These are phyloP conservation scores for Hoplostethus atlanticus DNA, from an alignment of 2,797 vertebrate genomes.

Conservation along the genomic window DNA sequence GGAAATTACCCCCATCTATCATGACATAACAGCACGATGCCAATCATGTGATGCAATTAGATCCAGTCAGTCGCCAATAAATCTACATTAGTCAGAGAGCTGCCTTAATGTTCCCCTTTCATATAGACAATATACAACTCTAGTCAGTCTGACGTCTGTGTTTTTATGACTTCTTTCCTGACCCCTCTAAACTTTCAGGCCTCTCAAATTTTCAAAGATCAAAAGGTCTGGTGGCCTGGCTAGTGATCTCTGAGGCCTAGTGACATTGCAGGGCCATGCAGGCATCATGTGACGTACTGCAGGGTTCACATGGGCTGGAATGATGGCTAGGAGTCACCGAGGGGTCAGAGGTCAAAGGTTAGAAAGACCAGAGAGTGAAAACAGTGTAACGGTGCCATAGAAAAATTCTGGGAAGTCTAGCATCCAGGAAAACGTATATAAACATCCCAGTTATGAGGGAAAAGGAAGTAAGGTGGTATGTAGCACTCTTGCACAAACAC, in stretches of 20 bases:
- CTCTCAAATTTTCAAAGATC: constrained; percentile 14
- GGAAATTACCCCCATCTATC: background rate
- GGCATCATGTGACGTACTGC: constrained; percentile 28
- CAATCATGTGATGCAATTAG: background rate
- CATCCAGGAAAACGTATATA: constrained; percentile 19
- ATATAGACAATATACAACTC: background rate
- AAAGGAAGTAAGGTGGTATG: background rate
- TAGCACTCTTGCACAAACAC: background rate
- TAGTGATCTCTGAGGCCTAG: constrained; percentile 17
- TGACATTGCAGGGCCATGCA: background rate
- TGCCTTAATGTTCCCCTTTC: background rate
- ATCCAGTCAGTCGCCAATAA: background rate
- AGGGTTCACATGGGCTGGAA: constrained; percentile 24
- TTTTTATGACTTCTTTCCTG: constrained; percentile 4
- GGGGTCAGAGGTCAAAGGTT: constrained; percentile 41
- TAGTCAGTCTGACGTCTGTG: background rate
- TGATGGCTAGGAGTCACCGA: constrained; percentile 3
- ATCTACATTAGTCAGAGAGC: background rate
- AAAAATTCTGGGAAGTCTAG: background rate
- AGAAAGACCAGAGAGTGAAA: constrained; percentile 16
- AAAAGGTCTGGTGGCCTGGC: background rate
- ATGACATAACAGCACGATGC: background rate
- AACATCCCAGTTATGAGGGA: constrained; percentile 2
- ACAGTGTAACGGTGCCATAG: background rate
- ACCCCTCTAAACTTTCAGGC: constrained; percentile 30